A percentile compares a stretch with the other conserved stretches of the same genome.
Evolutionary conservation across 2,113 vertebrate genomes (phyloP).

Genomic region (Etia nguti): DNA sequence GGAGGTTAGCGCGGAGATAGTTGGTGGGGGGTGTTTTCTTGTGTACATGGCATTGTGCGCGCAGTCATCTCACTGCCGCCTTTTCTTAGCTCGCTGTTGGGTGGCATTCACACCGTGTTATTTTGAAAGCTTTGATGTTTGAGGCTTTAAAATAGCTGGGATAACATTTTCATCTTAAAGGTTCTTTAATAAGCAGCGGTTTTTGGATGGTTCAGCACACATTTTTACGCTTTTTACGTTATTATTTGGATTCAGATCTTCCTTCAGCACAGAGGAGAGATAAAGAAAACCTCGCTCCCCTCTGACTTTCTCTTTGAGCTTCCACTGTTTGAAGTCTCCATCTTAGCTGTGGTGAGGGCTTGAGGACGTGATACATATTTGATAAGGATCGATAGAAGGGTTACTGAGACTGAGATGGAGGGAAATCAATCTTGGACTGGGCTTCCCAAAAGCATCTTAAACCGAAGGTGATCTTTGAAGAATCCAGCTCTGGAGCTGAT

Average conservation of each 20-base stretch:
- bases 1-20: slow-evolving; percentile 21
- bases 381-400: slow-evolving; percentile 68
- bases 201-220: neutral
- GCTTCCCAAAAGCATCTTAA: slow-evolving; percentile 65
- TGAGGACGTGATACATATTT: slow-evolving; percentile 72
- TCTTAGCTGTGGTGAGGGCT: slow-evolving; percentile 52
- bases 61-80: neutral
- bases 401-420: slow-evolving; percentile 61
- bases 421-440: slow-evolving; percentile 59
- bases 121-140: slow-evolving; percentile 22
- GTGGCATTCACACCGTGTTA: neutral
- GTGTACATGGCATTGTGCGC: neutral
- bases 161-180: slow-evolving; percentile 1
- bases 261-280: slow-evolving; percentile 11
- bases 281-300: slow-evolving; percentile 13
- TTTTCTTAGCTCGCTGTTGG: neutral
- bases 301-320: slow-evolving; percentile 56
- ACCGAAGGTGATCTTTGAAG: slow-evolving; percentile 42
- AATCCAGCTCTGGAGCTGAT: neutral
- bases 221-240: neutral
- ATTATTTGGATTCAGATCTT: slow-evolving; percentile 1
- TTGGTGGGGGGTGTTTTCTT: slow-evolving; percentile 1
- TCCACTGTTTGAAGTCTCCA: slow-evolving; percentile 59
- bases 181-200: neutral
- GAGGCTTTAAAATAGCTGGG: neutral